Evolutionary conservation across 2,797 vertebrate genomes (phyloP), one percentile per base, ranked within the genome.

Genomic region (Brachyrhaphis roseni): DNA sequence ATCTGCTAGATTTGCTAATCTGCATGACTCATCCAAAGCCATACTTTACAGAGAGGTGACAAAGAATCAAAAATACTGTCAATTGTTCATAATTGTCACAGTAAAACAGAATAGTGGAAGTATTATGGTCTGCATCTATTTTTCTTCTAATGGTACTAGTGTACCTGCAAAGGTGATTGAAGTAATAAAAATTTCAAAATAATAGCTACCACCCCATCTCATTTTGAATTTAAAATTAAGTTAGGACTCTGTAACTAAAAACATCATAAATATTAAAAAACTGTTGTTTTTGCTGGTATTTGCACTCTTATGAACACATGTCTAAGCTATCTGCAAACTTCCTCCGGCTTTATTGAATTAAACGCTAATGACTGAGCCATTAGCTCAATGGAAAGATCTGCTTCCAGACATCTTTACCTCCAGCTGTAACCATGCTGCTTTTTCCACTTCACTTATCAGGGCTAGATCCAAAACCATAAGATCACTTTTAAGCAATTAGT

Each of bases 381-480:
- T 72, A 72, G 43, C 41, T n/a, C 68, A 71, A 71, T 71, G 41
- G 68, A 71, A 71, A 71, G 68, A 45, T 71, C 68, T 45, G 41
- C 68, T 45, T 71, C 5, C 68, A 46, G 43, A 45, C 26, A 8
- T 72, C 68, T 45, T n/a, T 23, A n/a, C 23, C 39, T 46, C 43
- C n/a, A 16, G 41, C 43, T 72, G 68, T 45, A 39, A 68, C 36
- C 36, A 41, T 34, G 34, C 62, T 20, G 66, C 23, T 70, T 70
- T 68, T 70, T 70, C 39, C 39, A 70, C 66, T 70, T 70, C 66
- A 13, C 66, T 43, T 47, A 47, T 7, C 43, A 64, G 28, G 74
- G 51, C 45, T 46, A 18, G 43, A 72, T 28, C 68, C n/a, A 80
- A 75, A 12, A 66, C 16, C 79, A 76, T 23, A 76, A 76, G 72